Percentiles rank a stretch among this genome's conserved stretches.
phyloP scores from a whole-genome alignment of 2,113 vertebrate species.

The Natator depressus region DNA sequence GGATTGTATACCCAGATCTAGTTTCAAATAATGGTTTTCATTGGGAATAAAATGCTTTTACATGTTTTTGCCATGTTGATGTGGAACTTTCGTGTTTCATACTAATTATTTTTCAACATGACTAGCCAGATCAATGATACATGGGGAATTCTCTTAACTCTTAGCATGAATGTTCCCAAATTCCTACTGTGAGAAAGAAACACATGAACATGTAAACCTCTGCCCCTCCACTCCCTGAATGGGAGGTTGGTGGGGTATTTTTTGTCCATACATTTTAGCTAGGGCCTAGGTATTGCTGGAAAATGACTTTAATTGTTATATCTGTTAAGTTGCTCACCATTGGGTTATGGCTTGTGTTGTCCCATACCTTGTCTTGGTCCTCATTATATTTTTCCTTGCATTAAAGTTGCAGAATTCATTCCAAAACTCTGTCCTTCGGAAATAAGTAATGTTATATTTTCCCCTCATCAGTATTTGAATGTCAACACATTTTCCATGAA shows the following conservation, averaged over 20 bases:
- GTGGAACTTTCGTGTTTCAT: neutral
- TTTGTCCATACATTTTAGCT: neutral
- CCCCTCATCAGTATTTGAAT: neutral
- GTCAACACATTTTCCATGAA: constrained; percentile 18
- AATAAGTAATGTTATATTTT: neutral
- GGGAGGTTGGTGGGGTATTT: neutral
- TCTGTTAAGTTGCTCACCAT: neutral
- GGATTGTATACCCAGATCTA: neutral
- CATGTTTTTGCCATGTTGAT: neutral
- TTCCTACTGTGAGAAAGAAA: neutral
- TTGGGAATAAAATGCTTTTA: neutral
- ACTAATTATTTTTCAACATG: neutral
- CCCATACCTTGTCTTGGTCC: neutral
- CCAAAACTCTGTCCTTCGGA: neutral
- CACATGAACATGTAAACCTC: neutral
- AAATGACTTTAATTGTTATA: neutral
- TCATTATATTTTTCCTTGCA: neutral
- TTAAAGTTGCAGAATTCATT: constrained; percentile 8
- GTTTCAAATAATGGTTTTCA: neutral
- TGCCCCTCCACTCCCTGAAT: too few species aligned
- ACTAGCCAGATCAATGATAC: neutral
- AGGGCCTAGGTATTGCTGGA: neutral
- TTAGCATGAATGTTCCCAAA: neutral
- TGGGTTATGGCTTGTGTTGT: neutral
- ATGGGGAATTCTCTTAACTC: neutral